Percentiles rank a stretch among this genome's conserved stretches.
Evolutionary conservation across 2,113 vertebrate genomes (phyloP).

Genomic region (Cyprinodon tularosa): DNA sequence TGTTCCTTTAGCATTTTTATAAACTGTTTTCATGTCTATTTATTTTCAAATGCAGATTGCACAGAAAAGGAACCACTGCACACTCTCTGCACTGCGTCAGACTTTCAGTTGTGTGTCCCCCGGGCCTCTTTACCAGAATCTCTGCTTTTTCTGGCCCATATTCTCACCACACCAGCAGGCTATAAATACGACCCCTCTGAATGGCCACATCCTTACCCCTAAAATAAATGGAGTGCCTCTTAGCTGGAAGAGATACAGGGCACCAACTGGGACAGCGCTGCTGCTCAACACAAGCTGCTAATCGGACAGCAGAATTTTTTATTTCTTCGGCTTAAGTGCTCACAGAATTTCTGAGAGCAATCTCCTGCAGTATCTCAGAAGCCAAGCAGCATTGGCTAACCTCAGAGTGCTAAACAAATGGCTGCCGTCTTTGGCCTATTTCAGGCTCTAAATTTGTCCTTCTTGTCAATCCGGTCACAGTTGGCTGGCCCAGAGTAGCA

Average conservation of each 20-base stretch:
- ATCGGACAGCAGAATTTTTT: conserved; percentile 39
- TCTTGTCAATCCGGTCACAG: conserved; percentile 54
- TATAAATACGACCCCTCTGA: conserved; percentile 81
- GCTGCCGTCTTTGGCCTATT: conserved; percentile 42
- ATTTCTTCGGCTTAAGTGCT: conserved; percentile 38
- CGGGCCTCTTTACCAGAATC: conserved; percentile 58
- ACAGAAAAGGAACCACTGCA: conserved; percentile 62
- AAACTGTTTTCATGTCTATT: conserved; percentile 50
- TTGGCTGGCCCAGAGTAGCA: conserved; percentile 30
- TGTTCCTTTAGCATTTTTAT: conserved; percentile 21
- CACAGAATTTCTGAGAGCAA: conserved; percentile 33
- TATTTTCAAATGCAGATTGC: conserved; percentile 58
- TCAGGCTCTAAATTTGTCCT: conserved; percentile 23
- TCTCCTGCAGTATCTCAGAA: conserved; percentile 44
- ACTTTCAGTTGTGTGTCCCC: conserved; percentile 69
- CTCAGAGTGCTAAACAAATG: conserved; percentile 18
- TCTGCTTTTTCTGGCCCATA: conserved; percentile 73
- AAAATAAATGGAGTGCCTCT: conserved; percentile 74
- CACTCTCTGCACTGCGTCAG: conserved; percentile 57
- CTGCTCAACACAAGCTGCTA: conserved; percentile 46
- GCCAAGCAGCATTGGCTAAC: conserved; percentile 31
- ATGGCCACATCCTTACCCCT: conserved; percentile 80
- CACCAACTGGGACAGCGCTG: conserved; percentile 56
- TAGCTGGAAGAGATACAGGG: conserved; percentile 57
- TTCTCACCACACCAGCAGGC: conserved; percentile 66